Evolutionary conservation across 2,888 invertebrate genomes (phyloP).

Genomic region (Leptinotarsa juncta): DNA sequence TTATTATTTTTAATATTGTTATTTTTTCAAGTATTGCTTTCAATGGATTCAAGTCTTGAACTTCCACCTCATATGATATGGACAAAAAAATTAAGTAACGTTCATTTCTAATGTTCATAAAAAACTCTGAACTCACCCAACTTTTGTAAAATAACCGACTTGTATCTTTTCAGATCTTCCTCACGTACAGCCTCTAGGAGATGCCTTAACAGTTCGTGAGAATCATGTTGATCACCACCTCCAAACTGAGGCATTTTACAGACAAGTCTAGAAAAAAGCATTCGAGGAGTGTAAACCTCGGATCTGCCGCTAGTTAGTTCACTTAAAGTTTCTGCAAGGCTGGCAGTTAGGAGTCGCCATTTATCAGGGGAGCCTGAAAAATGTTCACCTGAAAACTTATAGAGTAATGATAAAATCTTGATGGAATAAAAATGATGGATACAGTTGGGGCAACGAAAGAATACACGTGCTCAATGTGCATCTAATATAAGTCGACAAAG

Average conservation of each 20-base stretch:
- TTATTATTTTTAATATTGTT: too few relatives aligned
- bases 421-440: background rate
- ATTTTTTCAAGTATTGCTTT: too few relatives aligned
- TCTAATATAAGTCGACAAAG: too few relatives aligned
- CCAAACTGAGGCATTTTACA: slow-evolving; percentile 85
- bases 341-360: slow-evolving; percentile 76
- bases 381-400: background rate
- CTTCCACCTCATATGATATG: too few relatives aligned
- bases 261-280: slow-evolving; percentile 73
- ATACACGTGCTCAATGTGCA: too few relatives aligned
- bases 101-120: too few relatives aligned
- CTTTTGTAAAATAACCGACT: slow-evolving; percentile 81
- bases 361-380: slow-evolving; percentile 69
- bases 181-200: slow-evolving; percentile 88
- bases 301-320: slow-evolving; percentile 75
- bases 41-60: too few relatives aligned
- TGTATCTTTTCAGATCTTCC: slow-evolving; percentile 83
- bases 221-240: slow-evolving; percentile 95
- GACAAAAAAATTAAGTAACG: background rate
- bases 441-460: too few relatives aligned
- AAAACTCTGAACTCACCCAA: slow-evolving; percentile 67
- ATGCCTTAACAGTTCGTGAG: slow-evolving; percentile 93
- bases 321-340: slow-evolving; percentile 76
- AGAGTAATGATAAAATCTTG: too few relatives aligned
- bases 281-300: slow-evolving; percentile 74